phyloP scores from a whole-genome alignment of 2,888 invertebrate genomes.

The Sarcophaga subvicina region DNA sequence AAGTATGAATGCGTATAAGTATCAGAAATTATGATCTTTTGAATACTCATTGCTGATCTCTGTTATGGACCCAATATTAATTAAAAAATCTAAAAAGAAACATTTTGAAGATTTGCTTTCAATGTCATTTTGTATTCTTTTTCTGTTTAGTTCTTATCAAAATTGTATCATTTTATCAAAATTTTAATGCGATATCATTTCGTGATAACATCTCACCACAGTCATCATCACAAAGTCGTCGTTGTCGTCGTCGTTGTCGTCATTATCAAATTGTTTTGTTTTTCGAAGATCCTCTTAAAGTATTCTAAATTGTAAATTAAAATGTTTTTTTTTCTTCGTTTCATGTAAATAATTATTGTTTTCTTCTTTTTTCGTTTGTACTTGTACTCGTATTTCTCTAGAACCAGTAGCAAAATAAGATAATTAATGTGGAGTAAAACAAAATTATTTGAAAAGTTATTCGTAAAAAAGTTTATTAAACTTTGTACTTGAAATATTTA shows the following conservation, averaged over 20 bases:
- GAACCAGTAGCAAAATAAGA: slow-evolving; percentile 35
- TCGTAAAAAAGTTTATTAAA: background rate
- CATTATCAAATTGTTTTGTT: background rate
- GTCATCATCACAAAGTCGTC: background rate
- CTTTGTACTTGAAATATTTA: slow-evolving; percentile 11
- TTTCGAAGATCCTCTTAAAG: slow-evolving; percentile 11
- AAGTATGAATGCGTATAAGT: too few species aligned
- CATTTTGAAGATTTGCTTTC: background rate
- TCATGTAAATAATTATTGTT: too few species aligned
- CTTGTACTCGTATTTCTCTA: background rate
- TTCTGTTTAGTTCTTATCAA: background rate
- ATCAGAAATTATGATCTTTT: too few species aligned
- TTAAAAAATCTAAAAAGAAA: too few species aligned
- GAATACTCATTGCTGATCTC: too few species aligned
- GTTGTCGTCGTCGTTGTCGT: background rate
- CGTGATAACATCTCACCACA: slow-evolving; percentile 15
- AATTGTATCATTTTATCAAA: background rate
- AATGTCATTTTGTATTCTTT: background rate
- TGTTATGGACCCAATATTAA: too few species aligned
- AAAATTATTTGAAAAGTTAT: background rate
- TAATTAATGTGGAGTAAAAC: background rate
- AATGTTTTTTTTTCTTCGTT: background rate
- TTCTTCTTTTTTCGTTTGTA: background rate
- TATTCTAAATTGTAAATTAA: slow-evolving; percentile 42
- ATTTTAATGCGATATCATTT: background rate